These are phyloP conservation scores for Agrilus biguttatus DNA, from an alignment of 2,888 invertebrate genomes.

Conservation along the genomic window DNA sequence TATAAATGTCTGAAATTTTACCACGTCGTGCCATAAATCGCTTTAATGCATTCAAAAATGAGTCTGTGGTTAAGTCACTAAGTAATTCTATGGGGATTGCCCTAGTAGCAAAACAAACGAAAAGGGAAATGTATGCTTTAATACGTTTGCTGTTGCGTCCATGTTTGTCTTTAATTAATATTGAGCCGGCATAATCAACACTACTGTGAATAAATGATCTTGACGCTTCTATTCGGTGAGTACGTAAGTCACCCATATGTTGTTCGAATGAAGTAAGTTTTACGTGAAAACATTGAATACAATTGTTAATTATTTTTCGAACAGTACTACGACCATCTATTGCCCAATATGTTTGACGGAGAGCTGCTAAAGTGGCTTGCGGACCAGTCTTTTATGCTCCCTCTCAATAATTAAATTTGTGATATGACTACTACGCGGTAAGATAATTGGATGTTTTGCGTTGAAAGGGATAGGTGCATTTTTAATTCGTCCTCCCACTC, in stretches of 20 bases:
- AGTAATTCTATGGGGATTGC: constrained; percentile 12
- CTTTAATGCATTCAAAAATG: constrained; percentile 8
- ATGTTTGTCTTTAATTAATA: constrained; percentile 10
- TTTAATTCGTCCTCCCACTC: constrained; percentile 8
- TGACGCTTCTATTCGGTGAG: constrained; percentile 9
- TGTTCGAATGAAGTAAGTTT: constrained; percentile 3
- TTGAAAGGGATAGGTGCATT: constrained; percentile 1
- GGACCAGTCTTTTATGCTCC: constrained; percentile 3
- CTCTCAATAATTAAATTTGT: constrained; percentile 1
- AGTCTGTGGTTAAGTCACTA: constrained; percentile 8
- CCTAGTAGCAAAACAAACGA: constrained; percentile 15
- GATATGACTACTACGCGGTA: constrained; percentile 1
- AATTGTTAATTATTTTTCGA: constrained; percentile 1
- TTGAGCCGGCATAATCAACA: constrained; percentile 17
- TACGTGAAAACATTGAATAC: constrained; percentile 5
- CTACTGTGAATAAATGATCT: constrained; percentile 14
- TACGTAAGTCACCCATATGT: constrained; percentile 17
- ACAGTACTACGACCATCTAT: constrained; percentile 4
- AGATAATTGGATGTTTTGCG: constrained; percentile 6
- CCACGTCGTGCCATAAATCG: constrained; percentile 10
- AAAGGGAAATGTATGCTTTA: constrained; percentile 9
- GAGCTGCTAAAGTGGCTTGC: constrained; percentile 5
- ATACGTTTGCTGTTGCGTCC: constrained; percentile 6
- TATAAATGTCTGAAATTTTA: constrained; percentile 3
- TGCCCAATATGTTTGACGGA: constrained; percentile 6